These are phyloP conservation scores for Uloborus plumipes DNA, from an alignment of 2,888 invertebrate species.

Conservation along the genomic window DNA sequence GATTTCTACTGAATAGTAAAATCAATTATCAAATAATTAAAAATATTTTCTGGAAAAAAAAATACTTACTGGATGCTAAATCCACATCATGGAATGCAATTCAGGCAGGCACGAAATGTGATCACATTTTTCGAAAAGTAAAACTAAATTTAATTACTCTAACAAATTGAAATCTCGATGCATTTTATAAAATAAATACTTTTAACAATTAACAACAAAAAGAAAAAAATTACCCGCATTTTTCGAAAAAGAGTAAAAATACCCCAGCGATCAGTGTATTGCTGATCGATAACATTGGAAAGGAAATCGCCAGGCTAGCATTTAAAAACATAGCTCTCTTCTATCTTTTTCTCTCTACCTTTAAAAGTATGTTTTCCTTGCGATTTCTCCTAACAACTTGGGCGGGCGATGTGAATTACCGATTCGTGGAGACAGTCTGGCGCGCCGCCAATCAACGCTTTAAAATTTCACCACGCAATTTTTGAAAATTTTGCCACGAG, in stretches of 20 bases:
- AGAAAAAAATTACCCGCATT: not conserved
- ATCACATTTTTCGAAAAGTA: too few relatives aligned
- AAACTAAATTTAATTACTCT: too few relatives aligned
- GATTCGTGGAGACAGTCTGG: conserved; percentile 50
- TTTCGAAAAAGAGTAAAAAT: conserved; percentile 27
- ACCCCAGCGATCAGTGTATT: conserved; percentile 49
- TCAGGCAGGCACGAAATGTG: too few relatives aligned
- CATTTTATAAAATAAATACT: too few relatives aligned
- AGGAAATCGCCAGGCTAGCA: conserved; percentile 45
- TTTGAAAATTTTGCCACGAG: conserved; percentile 62
- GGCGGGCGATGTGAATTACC: conserved; percentile 32
- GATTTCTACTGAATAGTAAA: too few relatives aligned
- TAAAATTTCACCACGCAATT: conserved; percentile 64
- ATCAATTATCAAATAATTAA: too few relatives aligned
- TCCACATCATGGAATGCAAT: too few relatives aligned
- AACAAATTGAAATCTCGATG: too few relatives aligned
- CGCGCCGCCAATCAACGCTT: conserved; percentile 63
- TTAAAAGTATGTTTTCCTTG: conserved; percentile 42
- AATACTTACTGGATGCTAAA: too few relatives aligned
- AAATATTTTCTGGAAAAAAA: too few relatives aligned
- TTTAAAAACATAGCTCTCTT: conserved; percentile 48
- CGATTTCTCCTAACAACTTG: conserved; percentile 8
- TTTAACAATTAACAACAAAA: too few relatives aligned
- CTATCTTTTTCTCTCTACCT: conserved; percentile 30
- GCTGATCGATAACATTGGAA: conserved; percentile 58